These are phyloP conservation scores for Gobio occitaniae DNA, from an alignment of 2,797 vertebrate genomes.

Conservation along the genomic window DNA sequence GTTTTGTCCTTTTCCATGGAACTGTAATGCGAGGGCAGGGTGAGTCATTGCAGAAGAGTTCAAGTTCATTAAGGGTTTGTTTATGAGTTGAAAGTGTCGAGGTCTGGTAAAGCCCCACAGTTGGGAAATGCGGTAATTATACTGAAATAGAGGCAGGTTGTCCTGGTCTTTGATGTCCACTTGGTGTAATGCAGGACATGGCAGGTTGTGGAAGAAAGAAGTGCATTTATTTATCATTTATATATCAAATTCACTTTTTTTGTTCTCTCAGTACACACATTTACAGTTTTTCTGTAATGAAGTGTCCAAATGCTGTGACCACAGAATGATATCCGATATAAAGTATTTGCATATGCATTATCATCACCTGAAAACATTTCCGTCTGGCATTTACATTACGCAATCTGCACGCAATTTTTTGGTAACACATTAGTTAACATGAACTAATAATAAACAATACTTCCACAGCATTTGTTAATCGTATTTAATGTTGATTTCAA, in stretches of 20 bases:
- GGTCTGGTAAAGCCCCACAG: conserved; percentile 20
- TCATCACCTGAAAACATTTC: background rate
- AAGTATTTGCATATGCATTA: background rate
- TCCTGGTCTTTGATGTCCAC: conserved; percentile 44
- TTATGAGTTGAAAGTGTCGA: conserved; percentile 45
- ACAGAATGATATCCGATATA: background rate
- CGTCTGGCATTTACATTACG: background rate
- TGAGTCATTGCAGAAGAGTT: conserved; percentile 43
- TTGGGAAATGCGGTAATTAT: conserved; percentile 42
- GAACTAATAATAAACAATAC: too few relatives aligned
- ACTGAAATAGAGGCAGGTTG: conserved; percentile 28
- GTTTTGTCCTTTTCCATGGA: background rate
- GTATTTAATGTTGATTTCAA: too few relatives aligned
- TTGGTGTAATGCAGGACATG: conserved; percentile 23
- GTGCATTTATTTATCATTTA: too few relatives aligned
- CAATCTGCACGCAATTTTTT: background rate
- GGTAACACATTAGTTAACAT: too few relatives aligned
- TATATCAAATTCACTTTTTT: background rate
- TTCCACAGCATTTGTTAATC: too few relatives aligned
- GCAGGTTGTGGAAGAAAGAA: conserved; percentile 1
- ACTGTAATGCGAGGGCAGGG: background rate
- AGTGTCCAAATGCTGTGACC: background rate
- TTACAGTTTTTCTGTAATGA: background rate
- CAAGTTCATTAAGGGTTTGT: conserved; percentile 37
- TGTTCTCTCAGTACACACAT: background rate